Evolutionary conservation across 2,113 vertebrate species (phyloP), one percentile per base, ranked within the genome.

Genomic region (Chunga burmeisteri): DNA sequence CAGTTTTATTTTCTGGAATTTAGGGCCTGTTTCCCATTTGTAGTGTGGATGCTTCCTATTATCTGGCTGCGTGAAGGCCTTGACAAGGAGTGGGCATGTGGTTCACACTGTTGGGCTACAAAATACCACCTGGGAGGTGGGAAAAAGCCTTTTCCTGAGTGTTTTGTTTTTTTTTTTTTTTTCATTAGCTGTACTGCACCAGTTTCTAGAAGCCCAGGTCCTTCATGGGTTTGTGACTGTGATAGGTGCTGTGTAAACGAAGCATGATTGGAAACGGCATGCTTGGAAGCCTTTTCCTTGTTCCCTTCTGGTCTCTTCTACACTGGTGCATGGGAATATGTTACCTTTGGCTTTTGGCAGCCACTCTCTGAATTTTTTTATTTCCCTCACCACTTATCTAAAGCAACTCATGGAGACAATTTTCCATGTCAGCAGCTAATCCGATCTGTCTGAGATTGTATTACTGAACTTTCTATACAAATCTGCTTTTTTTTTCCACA

Each of bases 381-480:
- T 86, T 90, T 92, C 81, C 87, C 50, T 91, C 87, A 47, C 30
- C 44, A 58, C 70, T 95, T 82, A 70, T 18, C 67, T 53, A 47
- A 90, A 92, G 47, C 5, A 11, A 78, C 38, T 75, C 55, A 75
- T 0, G 0, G 90, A 91, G 70, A 79, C 75, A 66, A 85, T 95
- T 90, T 90, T 95, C 82, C 3, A 2, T 81, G 82, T 94, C 92
- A 94, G 75, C 90, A 83, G n/a, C 50, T 95, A 66, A 94, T 88
- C 85, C 83, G 70, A 73, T 53, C 49, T 90, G 22, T 79, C 75
- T 59, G 68, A 58, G 82, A 58, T 86, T 2, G 0, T 47, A n/a
- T 86, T 84, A 52, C 82, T 71, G 44, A 93, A 59, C 55, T 78
- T 93, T 53, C 72, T 78, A 40, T 58, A 86, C 46, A 88, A 77